Evolutionary conservation across 2,113 vertebrate genomes (phyloP).

Genomic region (Athene cunicularia): DNA sequence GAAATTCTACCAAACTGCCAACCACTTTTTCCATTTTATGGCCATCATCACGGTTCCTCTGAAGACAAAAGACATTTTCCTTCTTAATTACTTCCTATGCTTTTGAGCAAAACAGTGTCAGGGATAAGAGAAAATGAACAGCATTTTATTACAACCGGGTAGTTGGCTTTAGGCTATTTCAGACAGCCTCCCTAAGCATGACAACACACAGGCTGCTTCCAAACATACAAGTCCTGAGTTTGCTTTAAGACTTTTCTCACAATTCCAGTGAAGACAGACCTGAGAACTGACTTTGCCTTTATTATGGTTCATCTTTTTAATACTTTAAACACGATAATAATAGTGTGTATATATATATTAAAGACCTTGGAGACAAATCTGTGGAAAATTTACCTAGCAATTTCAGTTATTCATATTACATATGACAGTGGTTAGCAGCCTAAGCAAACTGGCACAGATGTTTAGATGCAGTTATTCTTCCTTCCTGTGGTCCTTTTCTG

Average conservation of each 20-base stretch:
- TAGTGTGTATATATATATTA: background rate
- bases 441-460: background rate
- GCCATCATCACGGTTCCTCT: background rate
- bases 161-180: background rate
- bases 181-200: background rate
- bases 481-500: background rate
- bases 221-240: background rate
- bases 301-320: background rate
- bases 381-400: background rate
- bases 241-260: background rate
- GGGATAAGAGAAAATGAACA: background rate
- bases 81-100: constrained; percentile 1
- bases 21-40: background rate
- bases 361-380: background rate
- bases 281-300: background rate
- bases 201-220: background rate
- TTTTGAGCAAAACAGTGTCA: constrained; percentile 13
- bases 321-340: background rate
- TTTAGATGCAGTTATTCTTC: background rate
- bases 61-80: constrained; percentile 11
- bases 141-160: background rate
- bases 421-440: background rate
- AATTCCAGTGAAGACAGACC: background rate
- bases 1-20: background rate
- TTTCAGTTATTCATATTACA: background rate